phyloP scores from a whole-genome alignment of 2,797 vertebrate species.

The Myotis findleyi region DNA sequence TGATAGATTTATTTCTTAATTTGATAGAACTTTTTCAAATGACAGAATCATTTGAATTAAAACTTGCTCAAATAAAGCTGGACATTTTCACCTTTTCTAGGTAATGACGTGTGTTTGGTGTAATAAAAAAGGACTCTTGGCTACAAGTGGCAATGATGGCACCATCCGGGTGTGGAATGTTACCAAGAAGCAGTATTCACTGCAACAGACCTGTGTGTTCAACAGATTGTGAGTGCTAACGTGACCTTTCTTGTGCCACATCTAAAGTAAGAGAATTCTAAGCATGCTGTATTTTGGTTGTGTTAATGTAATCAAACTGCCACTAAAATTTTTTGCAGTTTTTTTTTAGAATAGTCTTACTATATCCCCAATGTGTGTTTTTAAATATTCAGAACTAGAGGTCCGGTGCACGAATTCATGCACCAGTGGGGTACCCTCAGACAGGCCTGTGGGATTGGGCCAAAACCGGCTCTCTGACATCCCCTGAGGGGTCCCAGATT shows the following conservation, averaged over 20 bases:
- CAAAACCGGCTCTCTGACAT: no score
- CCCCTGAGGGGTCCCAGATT: no score
- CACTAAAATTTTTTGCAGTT: background rate
- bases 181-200: constrained; percentile 95
- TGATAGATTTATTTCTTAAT: background rate
- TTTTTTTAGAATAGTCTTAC: constrained; percentile 50
- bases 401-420: no score
- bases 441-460: no score
- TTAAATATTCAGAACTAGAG: background rate
- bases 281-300: background rate
- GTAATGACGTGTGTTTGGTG: constrained; percentile 97
- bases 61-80: constrained; percentile 38
- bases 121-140: constrained; percentile 94
- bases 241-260: background rate
- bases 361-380: background rate
- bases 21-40: constrained; percentile 42
- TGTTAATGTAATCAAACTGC: background rate
- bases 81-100: constrained; percentile 84
- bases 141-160: constrained; percentile 97
- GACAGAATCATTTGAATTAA: constrained; percentile 26
- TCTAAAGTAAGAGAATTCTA: background rate
- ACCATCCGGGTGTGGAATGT: constrained; percentile 98
- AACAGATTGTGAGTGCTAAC: constrained; percentile 90
- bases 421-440: no score
- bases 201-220: constrained; percentile 98